Conservation (phyloP, 2,113 vertebrate genomes). For the Cheirogaleus medius region DNA sequence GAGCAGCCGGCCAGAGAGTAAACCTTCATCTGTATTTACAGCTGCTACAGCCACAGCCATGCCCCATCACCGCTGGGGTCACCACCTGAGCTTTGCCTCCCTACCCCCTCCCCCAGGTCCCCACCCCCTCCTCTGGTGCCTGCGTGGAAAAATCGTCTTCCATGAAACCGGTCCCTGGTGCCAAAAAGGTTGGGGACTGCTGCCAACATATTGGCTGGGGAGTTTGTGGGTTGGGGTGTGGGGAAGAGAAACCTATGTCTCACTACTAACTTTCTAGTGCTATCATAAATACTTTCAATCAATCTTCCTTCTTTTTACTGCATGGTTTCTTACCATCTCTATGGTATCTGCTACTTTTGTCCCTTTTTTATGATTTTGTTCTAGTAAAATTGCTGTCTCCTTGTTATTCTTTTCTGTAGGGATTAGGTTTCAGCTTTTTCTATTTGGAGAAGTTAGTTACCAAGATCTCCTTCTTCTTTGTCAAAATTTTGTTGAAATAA, state of each 20-base stretch:
- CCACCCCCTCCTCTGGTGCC: too few species aligned
- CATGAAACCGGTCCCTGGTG: too few species aligned
- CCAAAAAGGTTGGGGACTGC: too few species aligned
- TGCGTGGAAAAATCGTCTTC: too few species aligned
- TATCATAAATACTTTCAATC: background rate
- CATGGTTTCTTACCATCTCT: background rate
- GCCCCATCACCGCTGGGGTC: too few species aligned
- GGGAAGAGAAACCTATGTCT: background rate
- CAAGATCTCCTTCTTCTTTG: background rate
- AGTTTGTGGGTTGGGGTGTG: background rate
- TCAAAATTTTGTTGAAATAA: background rate
- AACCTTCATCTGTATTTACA: too few species aligned
- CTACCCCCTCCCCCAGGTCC: too few species aligned
- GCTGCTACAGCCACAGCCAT: too few species aligned
- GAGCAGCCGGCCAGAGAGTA: too few species aligned
- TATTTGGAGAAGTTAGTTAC: background rate
- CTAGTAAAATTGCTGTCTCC: background rate
- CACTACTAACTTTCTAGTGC: background rate
- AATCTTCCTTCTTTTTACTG: background rate
- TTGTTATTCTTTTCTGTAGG: background rate
- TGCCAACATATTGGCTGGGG: background rate
- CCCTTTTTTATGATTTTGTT: background rate
- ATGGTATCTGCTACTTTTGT: background rate
- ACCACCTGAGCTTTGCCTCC: too few species aligned
- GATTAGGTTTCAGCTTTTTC: background rate